Percentiles rank a stretch among this genome's conserved stretches.
Evolutionary conservation across 2,797 vertebrate genomes (phyloP).

Genomic region (Enteromius thamalakanensis): DNA sequence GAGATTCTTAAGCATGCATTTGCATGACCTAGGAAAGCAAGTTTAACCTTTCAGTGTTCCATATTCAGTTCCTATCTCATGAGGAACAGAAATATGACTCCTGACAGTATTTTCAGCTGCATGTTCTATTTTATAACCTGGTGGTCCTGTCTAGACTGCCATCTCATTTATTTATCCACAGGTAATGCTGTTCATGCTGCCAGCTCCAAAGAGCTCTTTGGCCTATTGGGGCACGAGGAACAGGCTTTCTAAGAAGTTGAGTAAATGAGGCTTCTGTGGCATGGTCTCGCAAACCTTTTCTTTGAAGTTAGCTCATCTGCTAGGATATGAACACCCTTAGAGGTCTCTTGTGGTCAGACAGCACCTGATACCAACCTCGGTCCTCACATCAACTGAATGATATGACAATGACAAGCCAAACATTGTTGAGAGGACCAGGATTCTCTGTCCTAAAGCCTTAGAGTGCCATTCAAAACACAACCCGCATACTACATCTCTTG

Average conservation of each 20-base stretch:
- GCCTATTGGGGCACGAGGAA: not conserved
- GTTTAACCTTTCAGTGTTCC: not conserved
- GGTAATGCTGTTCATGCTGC: slow-evolving; percentile 22
- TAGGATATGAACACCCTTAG: slow-evolving; percentile 9
- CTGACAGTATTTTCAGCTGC: slow-evolving; percentile 19
- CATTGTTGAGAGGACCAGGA: slow-evolving; percentile 27
- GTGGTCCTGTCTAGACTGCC: slow-evolving; percentile 3
- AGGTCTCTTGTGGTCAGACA: slow-evolving; percentile 16
- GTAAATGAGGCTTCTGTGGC: slow-evolving; percentile 28
- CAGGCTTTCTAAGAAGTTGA: slow-evolving; percentile 41
- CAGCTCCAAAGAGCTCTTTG: not conserved
- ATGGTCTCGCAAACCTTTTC: not conserved
- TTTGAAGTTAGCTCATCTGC: slow-evolving; percentile 21
- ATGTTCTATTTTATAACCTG: slow-evolving; percentile 23
- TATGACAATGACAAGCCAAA: slow-evolving; percentile 39
- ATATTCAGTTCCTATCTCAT: slow-evolving; percentile 1
- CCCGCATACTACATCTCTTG: not conserved
- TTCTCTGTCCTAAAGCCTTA: slow-evolving; percentile 21
- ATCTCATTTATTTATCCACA: not conserved
- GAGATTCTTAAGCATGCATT: not conserved
- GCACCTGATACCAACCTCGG: slow-evolving; percentile 35
- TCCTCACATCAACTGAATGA: slow-evolving; percentile 22
- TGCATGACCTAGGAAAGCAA: not conserved
- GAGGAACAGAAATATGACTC: slow-evolving; percentile 25
- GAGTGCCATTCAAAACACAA: slow-evolving; percentile 35